Evolutionary conservation across 2,888 invertebrate species (phyloP), one percentile per base, ranked within the genome.

Genomic region (Macrophya alboannulata): DNA sequence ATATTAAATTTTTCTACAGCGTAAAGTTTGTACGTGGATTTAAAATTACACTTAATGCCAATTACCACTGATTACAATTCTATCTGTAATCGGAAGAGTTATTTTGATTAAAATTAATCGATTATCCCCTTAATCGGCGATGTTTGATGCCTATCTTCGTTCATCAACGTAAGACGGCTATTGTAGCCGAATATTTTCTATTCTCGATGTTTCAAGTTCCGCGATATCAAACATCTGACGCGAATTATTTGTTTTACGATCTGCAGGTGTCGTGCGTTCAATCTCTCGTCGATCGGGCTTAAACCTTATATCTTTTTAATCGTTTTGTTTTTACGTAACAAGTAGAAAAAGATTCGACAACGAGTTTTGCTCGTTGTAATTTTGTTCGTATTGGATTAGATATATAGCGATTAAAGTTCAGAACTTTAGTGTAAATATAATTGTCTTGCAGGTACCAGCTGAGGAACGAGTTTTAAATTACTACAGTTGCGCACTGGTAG

Each of bases 401-500:
- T 68, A 9, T 2, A 15, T 72, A 12, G 37, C n/a, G 21, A 74
- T 74, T 9, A 9, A 21, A 21, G 31, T 45, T 12, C 21, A 1
- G 15, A 74, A 74, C 15, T 17, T 4, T 45, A 43, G 40, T 9
- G 15, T 45, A n/a, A n/a, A 5, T 45, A 74, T 55, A 21, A 31
- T 21, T 55, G 21, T 83, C 37, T n/a, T n/a, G n/a, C 92, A 94
- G 91, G 97, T 98, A 89, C 96, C 97, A 74, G 96, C 96, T 37
- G 97, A 98, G 91, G 98, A 98, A 94, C 96, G 96, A 91, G 97
- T 98, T 89, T 95, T 98, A 90, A 98, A 98, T 94, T 97, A 98
- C 95, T 99, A 97, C 95, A 98, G 98, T 76, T 98, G 98, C 94
- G 98, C 98, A 87, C 95, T 98, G 90, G 97, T 98, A 87, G 97